phyloP scores from a whole-genome alignment of 2,113 vertebrate genomes.

The Toxotes jaculatrix region DNA sequence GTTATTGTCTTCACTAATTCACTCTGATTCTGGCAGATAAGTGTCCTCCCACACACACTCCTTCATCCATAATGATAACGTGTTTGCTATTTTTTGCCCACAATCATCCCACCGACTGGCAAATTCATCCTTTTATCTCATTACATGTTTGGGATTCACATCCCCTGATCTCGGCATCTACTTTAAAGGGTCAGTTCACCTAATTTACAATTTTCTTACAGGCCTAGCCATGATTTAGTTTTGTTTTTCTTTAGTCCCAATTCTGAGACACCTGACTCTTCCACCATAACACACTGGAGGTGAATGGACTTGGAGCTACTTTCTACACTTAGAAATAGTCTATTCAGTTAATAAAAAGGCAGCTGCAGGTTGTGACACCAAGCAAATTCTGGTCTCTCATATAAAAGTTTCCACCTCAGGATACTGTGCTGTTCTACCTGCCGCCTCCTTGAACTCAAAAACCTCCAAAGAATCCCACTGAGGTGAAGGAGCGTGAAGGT shows the following conservation, averaged over 20 bases:
- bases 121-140: constrained; percentile 45
- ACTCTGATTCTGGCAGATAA: constrained; percentile 52
- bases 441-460: not conserved
- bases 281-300: not conserved
- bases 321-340: too few species aligned
- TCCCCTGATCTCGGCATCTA: not conserved
- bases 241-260: not conserved
- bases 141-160: constrained; percentile 15
- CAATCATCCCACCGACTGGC: constrained; percentile 37
- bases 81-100: constrained; percentile 48
- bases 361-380: too few species aligned
- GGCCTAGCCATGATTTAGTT: not conserved
- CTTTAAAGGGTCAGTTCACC: not conserved
- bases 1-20: constrained; percentile 44
- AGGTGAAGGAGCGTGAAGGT: constrained; percentile 18
- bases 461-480: not conserved
- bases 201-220: not conserved
- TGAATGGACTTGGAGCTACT: not conserved
- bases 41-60: constrained; percentile 48
- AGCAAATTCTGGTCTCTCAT: too few species aligned
- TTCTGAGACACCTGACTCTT: not conserved
- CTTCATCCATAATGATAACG: constrained; percentile 44
- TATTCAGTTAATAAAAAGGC: too few species aligned
- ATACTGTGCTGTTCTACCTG: not conserved
- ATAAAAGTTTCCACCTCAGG: too few species aligned